Evolutionary conservation across 2,113 vertebrate genomes (phyloP).

Genomic region (Clarias gariepinus): DNA sequence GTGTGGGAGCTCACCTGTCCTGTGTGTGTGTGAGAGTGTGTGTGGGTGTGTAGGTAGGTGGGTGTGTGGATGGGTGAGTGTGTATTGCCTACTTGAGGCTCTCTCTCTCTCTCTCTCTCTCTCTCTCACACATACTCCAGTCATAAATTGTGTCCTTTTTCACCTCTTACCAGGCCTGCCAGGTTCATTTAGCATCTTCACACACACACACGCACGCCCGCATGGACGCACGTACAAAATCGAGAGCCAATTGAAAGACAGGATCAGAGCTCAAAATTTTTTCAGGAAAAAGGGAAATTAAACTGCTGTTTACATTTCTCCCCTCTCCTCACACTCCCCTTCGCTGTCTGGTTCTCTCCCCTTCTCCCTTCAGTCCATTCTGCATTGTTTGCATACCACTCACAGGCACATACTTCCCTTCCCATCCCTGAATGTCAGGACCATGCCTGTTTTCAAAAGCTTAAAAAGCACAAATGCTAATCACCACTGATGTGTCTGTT

Average conservation of each 20-base stretch:
- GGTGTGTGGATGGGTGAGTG: conserved; percentile 24
- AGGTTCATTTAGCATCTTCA: background rate
- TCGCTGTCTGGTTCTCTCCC: conserved; percentile 31
- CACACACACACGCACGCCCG: background rate
- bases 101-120: background rate
- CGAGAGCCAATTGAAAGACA: background rate
- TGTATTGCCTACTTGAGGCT: conserved; percentile 2
- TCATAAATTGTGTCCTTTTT: conserved; percentile 3
- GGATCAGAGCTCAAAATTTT: conserved; percentile 1
- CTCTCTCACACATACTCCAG: background rate
- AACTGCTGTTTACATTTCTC: conserved; percentile 6
- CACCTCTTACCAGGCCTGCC: background rate
- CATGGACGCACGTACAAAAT: background rate
- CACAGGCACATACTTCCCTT: conserved; percentile 59
- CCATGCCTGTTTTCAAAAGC: conserved; percentile 56
- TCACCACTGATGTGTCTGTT: background rate
- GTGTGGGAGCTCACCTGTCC: conserved; percentile 38
- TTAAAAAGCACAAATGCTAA: background rate
- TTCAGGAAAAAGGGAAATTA: background rate
- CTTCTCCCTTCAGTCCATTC: conserved; percentile 24
- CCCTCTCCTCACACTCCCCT: background rate
- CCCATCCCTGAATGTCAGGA: conserved; percentile 52
- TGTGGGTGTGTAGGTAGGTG: conserved; percentile 24
- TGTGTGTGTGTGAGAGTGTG: conserved; percentile 20
- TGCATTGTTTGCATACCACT: conserved; percentile 60